Base-by-base conservation (phyloP, 1,140 invertebrate genomes). In the Lordiphosa clarofinis region DNA sequence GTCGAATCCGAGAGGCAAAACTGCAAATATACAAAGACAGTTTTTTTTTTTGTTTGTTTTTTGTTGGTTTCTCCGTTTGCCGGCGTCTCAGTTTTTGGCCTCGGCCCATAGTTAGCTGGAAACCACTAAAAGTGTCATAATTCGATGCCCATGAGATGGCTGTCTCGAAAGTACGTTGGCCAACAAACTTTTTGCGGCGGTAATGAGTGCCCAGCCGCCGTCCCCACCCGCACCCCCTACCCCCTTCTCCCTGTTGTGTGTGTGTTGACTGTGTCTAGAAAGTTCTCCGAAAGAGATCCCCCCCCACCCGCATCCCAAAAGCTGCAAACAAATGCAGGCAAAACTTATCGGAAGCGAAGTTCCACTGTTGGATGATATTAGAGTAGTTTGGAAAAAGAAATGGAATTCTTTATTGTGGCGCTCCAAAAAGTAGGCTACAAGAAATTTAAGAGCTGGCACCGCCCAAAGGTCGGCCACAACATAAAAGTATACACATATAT, bases 51-150 rank as follows among this genome's bases (percentile, higher is more conserved):
- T 15, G 1, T 15, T 15, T 15, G 46, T 46, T 46, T 46, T 39
- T 12, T 46, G 39, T 44, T 46, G 46, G 54, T 21, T 9, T 12
- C 33, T 38, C 24, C 54, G 3, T 21, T 21, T 21, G 21, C 21
- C 1, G 21, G 21, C 21, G 13, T 37, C 44, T 31, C 59, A 35
- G 42, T 28, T 24, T 33, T 43, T 8, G 46, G 56, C 7, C 56
- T 40, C 56, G 21, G 63, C 64, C 24, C 24, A 73, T 73, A 78
- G 74, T 78, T 79, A 69, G 74, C 65, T 66, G 71, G 87, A 87
- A 46, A 87, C 84, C 84, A 87, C 84, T 87, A 87, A 87, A 87
- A 87, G 78, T 87, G 84, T 87, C 84, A 87, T 87, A 87, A 87
- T 87, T 87, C 84, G 84, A 87, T 87, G 73, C 84, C 73, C 86